Percentiles rank a stretch among this genome's conserved stretches.
These are phyloP conservation scores for Sthenelais limicola DNA, from an alignment of 2,888 invertebrate genomes.

Conservation along the genomic window DNA sequence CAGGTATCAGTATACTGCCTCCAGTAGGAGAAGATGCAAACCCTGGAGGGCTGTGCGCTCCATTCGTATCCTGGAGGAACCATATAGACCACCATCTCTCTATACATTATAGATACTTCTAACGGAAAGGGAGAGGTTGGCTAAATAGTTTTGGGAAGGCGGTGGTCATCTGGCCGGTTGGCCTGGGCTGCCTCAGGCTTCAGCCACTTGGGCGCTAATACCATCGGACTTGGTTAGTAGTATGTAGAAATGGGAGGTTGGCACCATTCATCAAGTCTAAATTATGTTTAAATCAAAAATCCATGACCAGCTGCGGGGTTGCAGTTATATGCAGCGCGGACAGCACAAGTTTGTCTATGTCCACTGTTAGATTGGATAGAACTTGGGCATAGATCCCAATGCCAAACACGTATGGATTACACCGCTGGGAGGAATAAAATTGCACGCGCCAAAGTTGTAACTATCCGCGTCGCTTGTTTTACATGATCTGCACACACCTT, in stretches of 20 bases:
- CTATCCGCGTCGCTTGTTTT: background rate
- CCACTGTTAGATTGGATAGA: background rate
- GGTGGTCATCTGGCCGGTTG: background rate
- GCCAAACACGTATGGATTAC: constrained; percentile 24
- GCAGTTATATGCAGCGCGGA: background rate
- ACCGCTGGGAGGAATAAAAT: constrained; percentile 14
- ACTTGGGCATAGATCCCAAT: constrained; percentile 3
- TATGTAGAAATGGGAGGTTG: background rate
- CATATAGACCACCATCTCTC: too few relatives aligned
- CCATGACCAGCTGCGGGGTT: background rate
- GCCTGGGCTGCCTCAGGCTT: background rate
- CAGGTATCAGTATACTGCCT: too few relatives aligned
- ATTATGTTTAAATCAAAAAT: constrained; percentile 37
- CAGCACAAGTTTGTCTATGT: too few relatives aligned
- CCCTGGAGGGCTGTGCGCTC: too few relatives aligned
- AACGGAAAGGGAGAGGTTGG: background rate
- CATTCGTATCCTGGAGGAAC: too few relatives aligned
- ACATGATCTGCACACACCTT: too few relatives aligned
- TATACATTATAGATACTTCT: constrained; percentile 15
- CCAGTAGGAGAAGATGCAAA: too few relatives aligned
- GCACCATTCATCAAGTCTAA: constrained; percentile 22
- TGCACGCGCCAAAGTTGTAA: background rate
- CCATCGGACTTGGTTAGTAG: background rate
- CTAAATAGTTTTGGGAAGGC: background rate
- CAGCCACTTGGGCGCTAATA: background rate